Base-by-base conservation (phyloP, 92 coral and sea anemone genomes). In the Palythoa grandis region DNA sequence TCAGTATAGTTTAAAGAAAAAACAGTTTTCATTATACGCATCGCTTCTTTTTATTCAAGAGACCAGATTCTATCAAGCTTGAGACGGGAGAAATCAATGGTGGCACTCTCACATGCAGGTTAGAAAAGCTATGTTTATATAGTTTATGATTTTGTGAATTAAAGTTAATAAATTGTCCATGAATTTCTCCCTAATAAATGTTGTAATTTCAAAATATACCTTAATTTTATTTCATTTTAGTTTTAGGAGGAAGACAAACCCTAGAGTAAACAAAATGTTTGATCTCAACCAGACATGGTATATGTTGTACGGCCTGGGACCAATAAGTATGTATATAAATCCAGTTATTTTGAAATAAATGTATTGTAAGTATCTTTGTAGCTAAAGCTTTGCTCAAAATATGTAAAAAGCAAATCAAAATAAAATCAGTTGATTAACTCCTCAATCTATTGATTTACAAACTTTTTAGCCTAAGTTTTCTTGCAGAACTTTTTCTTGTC, bases 271-370 rank as follows among this genome's bases (percentile, higher is more conserved):
- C 10, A 56, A 77, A 43, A 88, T 92, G 90, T 61, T 50, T 54
- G 90, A 89, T 63, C 86, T 92, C 3, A 83, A 85, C 58, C 52
- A 70, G 71, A 24, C 77, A 22, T 89, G 92, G 94, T 84, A 74
- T 52, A 92, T 92, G 54, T 84, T 94, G 78, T 92, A 86, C 75
- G 92, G 93, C 3, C 22, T 86, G 4, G 98, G 98, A 0, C 78
- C 83, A 57, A 87, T 88, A 67, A 77, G 89, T 80, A 66, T 25
- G 85, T 80, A 65, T 29, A 29, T 29, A 58, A 1, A 19, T 17
- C 2, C 9, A 74, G 39, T 56, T 43, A 43, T 43, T 43, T 43
- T 43, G 50, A 43, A 43, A 60, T 52, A 52, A 23, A 5, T 12
- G 61, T 56, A 56, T 9, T 9, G 8, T 56, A 56, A 56, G 16